A percentile compares a stretch with the other conserved stretches of the same genome.
Evolutionary conservation across 1,140 invertebrate genomes (phyloP).

Genomic region (Pomacea maculata): DNA sequence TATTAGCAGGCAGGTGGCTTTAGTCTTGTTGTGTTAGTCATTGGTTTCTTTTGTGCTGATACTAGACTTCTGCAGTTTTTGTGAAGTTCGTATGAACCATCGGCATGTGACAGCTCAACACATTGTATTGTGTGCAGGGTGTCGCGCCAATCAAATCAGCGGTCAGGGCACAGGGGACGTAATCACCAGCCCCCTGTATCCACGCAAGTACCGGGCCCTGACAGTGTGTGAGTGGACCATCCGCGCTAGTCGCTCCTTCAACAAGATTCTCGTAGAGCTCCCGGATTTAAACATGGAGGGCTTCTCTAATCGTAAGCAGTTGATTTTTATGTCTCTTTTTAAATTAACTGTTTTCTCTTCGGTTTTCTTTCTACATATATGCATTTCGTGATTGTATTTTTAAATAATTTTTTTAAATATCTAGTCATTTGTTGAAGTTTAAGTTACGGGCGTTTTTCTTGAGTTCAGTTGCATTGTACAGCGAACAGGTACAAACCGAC

Average conservation of each 20-base stretch:
- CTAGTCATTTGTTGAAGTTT: no score
- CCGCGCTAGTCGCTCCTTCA: conserved; percentile 36
- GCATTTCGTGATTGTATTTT: no score
- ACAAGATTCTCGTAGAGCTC: conserved; percentile 44
- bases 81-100: no score
- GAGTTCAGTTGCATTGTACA: no score
- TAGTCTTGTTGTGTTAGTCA: background rate
- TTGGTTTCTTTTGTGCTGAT: background rate
- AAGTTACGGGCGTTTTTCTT: no score
- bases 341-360: no score
- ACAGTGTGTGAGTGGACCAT: conserved; percentile 66
- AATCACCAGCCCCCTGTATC: conserved; percentile 66
- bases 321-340: no score
- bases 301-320: background rate
- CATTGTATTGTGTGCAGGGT: conserved; percentile 32
- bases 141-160: conserved; percentile 31
- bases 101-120: background rate
- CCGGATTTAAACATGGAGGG: conserved; percentile 44
- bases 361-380: no score
- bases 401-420: no score
- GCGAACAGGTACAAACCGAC: no score
- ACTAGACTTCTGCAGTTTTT: no score
- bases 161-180: conserved; percentile 57
- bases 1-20: no score
- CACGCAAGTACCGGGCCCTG: conserved; percentile 59